Evolutionary conservation across 2,888 invertebrate species (phyloP).

Genomic region (Spilosoma lubricipeda): DNA sequence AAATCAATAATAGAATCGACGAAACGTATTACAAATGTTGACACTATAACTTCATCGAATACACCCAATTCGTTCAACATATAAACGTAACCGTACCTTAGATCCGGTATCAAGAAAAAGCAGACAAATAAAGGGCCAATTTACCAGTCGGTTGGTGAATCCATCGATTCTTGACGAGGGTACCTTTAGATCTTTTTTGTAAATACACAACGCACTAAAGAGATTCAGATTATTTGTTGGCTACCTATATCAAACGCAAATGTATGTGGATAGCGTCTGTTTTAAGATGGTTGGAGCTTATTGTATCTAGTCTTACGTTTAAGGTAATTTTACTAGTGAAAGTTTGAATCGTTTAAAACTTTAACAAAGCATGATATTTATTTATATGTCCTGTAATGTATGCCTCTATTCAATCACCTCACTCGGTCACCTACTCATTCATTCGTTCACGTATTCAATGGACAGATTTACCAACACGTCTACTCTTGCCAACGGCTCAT

Average conservation of each 20-base stretch:
- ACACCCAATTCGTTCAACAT: slow-evolving; percentile 3
- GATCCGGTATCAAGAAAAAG: slow-evolving; percentile 13
- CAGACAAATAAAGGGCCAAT: slow-evolving; percentile 44
- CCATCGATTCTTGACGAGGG: slow-evolving; percentile 49
- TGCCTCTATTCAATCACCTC: too few relatives aligned
- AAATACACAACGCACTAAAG: slow-evolving; percentile 38
- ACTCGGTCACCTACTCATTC: too few relatives aligned
- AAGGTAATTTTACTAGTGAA: neutral
- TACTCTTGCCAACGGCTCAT: too few relatives aligned
- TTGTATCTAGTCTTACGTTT: neutral
- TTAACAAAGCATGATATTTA: too few relatives aligned
- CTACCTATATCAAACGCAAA: slow-evolving; percentile 18
- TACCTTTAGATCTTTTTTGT: slow-evolving; percentile 25
- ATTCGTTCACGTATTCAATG: too few relatives aligned
- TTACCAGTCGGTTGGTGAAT: slow-evolving; percentile 45
- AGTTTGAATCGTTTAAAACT: too few relatives aligned
- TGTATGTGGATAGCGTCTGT: slow-evolving; percentile 17
- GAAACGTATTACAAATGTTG: neutral
- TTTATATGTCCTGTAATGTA: too few relatives aligned
- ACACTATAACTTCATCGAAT: neutral
- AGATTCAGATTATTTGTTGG: slow-evolving; percentile 43
- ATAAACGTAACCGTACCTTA: neutral
- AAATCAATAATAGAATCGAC: neutral
- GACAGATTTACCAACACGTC: too few relatives aligned
- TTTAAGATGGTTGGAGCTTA: slow-evolving; percentile 9